phyloP scores from a whole-genome alignment of 2,113 vertebrate genomes.

The Hirundichthys speculiger region DNA sequence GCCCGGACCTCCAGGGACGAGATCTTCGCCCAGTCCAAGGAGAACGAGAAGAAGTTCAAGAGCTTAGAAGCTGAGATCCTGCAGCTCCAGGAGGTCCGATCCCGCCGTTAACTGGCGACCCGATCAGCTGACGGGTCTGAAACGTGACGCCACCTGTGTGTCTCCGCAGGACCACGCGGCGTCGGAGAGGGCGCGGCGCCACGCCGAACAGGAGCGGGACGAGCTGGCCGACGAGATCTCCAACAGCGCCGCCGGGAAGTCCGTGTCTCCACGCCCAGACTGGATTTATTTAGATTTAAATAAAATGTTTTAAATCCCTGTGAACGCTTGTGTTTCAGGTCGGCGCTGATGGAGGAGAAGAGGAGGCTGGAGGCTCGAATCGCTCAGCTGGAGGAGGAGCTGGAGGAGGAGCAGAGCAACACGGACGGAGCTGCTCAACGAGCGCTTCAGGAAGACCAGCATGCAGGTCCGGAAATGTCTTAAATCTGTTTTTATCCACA shows the following conservation, averaged over 20 bases:
- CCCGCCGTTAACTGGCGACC: too few species aligned
- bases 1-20: constrained; percentile 94
- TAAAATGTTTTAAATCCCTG: too few species aligned
- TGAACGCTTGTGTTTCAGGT: constrained; percentile 83
- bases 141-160: too few species aligned
- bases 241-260: constrained; percentile 96
- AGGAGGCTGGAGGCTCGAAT: constrained; percentile 93
- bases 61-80: constrained; percentile 94
- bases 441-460: constrained; percentile 92
- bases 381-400: constrained; percentile 93
- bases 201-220: constrained; percentile 94
- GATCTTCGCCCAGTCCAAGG: constrained; percentile 96
- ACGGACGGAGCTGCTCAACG: constrained; percentile 96
- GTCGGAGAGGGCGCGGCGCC: constrained; percentile 90
- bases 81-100: constrained; percentile 89
- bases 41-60: constrained; percentile 97
- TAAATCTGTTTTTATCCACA: too few species aligned
- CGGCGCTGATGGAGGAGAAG: constrained; percentile 94
- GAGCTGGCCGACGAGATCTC: constrained; percentile 96
- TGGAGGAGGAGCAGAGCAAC: constrained; percentile 98
- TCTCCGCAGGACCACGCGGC: constrained; percentile 88
- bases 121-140: too few species aligned
- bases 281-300: too few species aligned
- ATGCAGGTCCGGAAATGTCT: constrained; percentile 92
- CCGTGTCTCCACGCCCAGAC: constrained; percentile 62